Evolutionary conservation across 2,797 vertebrate genomes (phyloP).

Genomic region (Darevskia mixta): DNA sequence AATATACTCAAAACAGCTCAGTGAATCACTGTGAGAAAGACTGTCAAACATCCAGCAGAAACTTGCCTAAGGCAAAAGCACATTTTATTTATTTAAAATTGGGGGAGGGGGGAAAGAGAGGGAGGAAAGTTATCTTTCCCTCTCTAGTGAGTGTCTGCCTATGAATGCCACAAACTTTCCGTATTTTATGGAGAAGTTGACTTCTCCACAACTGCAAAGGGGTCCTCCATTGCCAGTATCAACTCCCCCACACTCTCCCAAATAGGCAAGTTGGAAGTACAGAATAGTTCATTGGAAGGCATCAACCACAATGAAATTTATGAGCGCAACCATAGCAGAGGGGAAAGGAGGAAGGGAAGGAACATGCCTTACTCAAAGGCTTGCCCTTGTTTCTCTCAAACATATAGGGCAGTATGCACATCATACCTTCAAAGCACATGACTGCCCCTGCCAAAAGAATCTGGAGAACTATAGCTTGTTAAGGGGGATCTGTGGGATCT

Average conservation of each 20-base stretch:
- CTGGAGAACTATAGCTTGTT: too few relatives aligned
- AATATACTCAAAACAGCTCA: conserved; percentile 63
- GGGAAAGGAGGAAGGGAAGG: neutral
- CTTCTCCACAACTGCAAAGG: too few relatives aligned
- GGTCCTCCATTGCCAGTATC: neutral
- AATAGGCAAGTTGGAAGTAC: rapidly evolving
- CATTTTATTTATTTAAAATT: conserved; percentile 65
- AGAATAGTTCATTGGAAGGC: neutral
- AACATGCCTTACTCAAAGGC: neutral
- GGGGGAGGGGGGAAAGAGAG: neutral
- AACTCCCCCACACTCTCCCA: too few relatives aligned
- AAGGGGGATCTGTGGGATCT: too few relatives aligned
- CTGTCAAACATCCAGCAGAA: conserved; percentile 58
- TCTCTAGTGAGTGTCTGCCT: rapidly evolving
- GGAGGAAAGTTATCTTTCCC: neutral
- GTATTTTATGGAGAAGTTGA: neutral
- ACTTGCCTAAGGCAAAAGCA: conserved; percentile 65
- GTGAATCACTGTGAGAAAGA: conserved; percentile 55
- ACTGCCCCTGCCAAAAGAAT: too few relatives aligned
- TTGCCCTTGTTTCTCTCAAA: too few relatives aligned
- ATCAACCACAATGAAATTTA: neutral
- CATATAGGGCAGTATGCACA: too few relatives aligned
- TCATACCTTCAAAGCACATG: too few relatives aligned
- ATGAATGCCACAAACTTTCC: rapidly evolving
- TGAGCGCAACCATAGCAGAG: rapidly evolving